A percentile compares a stretch with the other conserved stretches of the same genome.
Conservation (phyloP, 2,888 invertebrate species). For the Iselma pallidipennis region DNA sequence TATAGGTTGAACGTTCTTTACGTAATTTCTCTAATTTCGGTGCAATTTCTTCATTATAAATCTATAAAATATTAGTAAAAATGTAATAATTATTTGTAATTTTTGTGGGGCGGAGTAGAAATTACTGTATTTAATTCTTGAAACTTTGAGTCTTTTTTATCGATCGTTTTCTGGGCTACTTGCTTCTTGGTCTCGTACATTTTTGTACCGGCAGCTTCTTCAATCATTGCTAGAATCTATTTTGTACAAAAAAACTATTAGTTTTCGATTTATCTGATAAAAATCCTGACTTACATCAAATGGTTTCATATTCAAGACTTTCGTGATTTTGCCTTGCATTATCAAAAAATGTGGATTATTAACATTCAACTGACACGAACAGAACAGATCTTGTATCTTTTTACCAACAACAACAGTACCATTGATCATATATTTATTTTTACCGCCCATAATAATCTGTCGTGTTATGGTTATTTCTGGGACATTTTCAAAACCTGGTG, state of each 20-base stretch:
- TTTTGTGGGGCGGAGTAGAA: constrained; percentile 15
- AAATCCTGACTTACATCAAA: constrained; percentile 83
- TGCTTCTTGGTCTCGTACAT: constrained; percentile 96
- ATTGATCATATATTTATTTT: constrained; percentile 93
- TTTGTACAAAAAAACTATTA: constrained; percentile 7
- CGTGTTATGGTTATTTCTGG: constrained; percentile 92
- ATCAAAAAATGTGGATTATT: constrained; percentile 99
- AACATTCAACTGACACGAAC: constrained; percentile 95
- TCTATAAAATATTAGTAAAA: constrained; percentile 52
- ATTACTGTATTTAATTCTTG: constrained; percentile 79
- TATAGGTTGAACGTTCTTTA: constrained; percentile 80
- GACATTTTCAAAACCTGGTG: constrained; percentile 88
- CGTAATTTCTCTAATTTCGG: constrained; percentile 86
- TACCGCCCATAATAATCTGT: constrained; percentile 86
- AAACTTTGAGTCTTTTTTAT: constrained; percentile 90
- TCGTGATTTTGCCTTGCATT: constrained; percentile 99
- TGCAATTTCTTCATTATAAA: constrained; percentile 83
- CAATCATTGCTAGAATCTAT: constrained; percentile 93
- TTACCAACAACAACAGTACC: constrained; percentile 89
- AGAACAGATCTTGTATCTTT: constrained; percentile 91
- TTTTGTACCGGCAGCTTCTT: constrained; percentile 97
- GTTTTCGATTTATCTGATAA: constrained; percentile 1
- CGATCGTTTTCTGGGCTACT: constrained; percentile 82
- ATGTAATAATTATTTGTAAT: not conserved
- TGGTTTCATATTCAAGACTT: constrained; percentile 99